Conservation (phyloP, 2,797 vertebrate genomes). For the Tolypeutes matacus region DNA sequence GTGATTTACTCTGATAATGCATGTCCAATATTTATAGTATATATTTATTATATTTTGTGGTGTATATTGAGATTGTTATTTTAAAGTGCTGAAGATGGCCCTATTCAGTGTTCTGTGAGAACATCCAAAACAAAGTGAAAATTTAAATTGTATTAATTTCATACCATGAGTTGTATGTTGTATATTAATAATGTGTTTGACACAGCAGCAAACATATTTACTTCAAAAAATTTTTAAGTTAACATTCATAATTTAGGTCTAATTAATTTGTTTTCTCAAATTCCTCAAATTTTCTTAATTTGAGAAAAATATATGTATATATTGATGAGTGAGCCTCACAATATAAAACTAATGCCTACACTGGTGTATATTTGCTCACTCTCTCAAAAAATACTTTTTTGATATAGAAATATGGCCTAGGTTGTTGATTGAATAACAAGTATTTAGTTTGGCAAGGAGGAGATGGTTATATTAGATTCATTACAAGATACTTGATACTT, state of each 20-base stretch:
- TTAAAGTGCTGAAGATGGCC: neutral
- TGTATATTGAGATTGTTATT: neutral
- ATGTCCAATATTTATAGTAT: neutral
- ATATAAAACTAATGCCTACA: neutral
- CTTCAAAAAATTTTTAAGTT: neutral
- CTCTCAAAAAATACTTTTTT: neutral
- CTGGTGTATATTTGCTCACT: neutral
- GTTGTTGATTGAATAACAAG: neutral
- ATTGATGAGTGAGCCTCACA: neutral
- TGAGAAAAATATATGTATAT: neutral
- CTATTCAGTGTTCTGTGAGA: neutral
- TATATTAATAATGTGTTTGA: constrained; percentile 35
- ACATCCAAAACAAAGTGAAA: neutral
- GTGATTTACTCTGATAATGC: neutral
- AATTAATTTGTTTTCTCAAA: neutral
- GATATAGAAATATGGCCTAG: neutral
- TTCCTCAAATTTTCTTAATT: neutral
- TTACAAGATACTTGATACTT: neutral
- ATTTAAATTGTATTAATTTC: constrained; percentile 43
- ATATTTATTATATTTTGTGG: neutral
- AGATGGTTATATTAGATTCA: neutral
- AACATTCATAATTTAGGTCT: neutral
- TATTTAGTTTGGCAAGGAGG: neutral
- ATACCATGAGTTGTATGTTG: neutral
- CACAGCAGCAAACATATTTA: neutral